Conservation (phyloP, 2,113 vertebrate genomes). For the Zosterops borbonicus region DNA sequence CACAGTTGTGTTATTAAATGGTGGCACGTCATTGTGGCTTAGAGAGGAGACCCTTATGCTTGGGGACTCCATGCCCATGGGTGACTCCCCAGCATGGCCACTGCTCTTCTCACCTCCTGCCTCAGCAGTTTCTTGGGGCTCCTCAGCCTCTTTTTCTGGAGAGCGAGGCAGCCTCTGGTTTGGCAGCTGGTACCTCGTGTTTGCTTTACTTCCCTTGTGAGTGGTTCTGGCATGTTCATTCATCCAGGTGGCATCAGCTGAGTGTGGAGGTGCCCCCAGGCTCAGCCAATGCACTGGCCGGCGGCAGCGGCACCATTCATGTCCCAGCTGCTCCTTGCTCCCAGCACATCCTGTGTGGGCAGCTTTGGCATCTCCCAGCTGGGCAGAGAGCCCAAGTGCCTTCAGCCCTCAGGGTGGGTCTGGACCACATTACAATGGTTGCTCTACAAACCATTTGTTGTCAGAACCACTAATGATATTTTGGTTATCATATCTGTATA, state of each 20-base stretch:
- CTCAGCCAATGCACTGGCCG: rapidly evolving
- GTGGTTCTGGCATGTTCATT: neutral
- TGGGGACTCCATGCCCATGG: rapidly evolving
- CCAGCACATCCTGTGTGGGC: rapidly evolving
- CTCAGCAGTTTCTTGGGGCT: rapidly evolving
- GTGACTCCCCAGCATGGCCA: neutral
- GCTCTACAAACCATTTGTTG: neutral
- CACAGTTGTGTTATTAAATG: rapidly evolving
- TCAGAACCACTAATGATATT: neutral
- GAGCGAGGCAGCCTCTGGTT: neutral
- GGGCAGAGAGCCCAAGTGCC: rapidly evolving
- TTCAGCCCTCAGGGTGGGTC: neutral
- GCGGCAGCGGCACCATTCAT: rapidly evolving
- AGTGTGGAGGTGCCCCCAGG: neutral
- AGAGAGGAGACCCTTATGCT: neutral
- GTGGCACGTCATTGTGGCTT: neutral
- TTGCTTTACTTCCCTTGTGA: neutral
- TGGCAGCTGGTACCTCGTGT: rapidly evolving
- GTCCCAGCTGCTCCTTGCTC: neutral
- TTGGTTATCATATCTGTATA: neutral
- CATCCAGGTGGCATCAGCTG: rapidly evolving
- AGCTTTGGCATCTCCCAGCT: neutral
- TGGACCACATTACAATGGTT: neutral
- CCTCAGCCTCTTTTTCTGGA: neutral
- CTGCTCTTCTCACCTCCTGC: neutral